A percentile compares a stretch with the other conserved stretches of the same genome.
phyloP scores from a whole-genome alignment of 2,797 vertebrate genomes.

The Kryptopterus vitreolus region DNA sequence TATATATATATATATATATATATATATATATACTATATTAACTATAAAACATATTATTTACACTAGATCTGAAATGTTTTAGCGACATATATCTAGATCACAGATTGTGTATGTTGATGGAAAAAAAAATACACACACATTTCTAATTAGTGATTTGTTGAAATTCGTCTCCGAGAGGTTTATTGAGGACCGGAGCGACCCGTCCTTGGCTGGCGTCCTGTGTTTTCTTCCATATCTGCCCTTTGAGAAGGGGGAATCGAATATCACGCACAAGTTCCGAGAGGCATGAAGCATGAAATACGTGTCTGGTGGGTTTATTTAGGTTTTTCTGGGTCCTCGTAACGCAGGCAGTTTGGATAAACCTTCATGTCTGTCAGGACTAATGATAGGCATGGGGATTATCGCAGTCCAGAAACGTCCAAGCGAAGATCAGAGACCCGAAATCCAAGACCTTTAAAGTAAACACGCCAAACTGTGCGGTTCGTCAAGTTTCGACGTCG shows the following conservation, averaged over 20 bases:
- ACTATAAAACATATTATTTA: too few relatives aligned
- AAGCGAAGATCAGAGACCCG: neutral
- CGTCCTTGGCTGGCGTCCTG: neutral
- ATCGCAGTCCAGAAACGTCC: constrained; percentile 20
- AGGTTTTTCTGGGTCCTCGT: constrained; percentile 1
- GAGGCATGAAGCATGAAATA: neutral
- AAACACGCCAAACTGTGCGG: constrained; percentile 29
- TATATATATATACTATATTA: too few relatives aligned
- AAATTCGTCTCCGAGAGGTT: neutral
- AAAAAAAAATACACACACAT: neutral
- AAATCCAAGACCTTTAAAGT: constrained; percentile 12
- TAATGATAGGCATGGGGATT: constrained; percentile 2
- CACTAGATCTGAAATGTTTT: too few relatives aligned
- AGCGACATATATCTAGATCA: too few relatives aligned
- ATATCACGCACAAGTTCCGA: neutral
- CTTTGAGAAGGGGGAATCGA: neutral
- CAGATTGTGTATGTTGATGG: too few relatives aligned
- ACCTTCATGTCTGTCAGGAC: constrained; percentile 9
- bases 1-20: too few relatives aligned
- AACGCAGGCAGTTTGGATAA: constrained; percentile 4
- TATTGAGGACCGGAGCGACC: neutral
- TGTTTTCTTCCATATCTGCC: neutral
- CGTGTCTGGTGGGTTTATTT: neutral
- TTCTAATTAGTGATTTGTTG: neutral
- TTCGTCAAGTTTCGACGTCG: constrained; percentile 35